Conservation (phyloP, 2,113 vertebrate genomes). For the Actenoides lindsayi region DNA sequence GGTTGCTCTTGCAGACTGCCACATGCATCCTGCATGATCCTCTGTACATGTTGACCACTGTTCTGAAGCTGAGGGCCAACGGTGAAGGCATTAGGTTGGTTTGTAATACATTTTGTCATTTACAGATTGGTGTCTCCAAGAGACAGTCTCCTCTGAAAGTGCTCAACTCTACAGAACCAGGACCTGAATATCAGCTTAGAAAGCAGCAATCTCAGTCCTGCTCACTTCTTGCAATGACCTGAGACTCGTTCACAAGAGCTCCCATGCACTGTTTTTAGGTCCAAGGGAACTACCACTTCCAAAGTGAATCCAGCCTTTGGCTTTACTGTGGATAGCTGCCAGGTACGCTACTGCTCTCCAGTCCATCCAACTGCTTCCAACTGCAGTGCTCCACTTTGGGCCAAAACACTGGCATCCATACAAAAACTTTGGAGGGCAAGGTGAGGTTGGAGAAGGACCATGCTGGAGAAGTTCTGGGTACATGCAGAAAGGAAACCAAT, state of each 20-base stretch:
- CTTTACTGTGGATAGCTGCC: neutral
- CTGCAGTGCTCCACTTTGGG: neutral
- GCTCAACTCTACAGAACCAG: neutral
- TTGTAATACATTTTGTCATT: neutral
- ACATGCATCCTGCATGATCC: neutral
- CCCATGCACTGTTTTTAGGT: neutral
- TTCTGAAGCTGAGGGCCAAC: neutral
- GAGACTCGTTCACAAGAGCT: neutral
- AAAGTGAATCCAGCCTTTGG: neutral
- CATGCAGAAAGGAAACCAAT: neutral
- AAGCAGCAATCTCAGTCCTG: neutral
- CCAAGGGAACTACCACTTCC: neutral
- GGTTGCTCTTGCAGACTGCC: neutral
- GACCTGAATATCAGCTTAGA: neutral
- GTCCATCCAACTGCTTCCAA: neutral
- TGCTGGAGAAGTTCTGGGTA: neutral
- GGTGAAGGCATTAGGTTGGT: neutral
- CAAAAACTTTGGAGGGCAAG: neutral
- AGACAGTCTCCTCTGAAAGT: neutral
- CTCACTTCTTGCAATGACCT: neutral
- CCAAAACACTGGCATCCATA: neutral
- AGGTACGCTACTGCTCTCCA: neutral
- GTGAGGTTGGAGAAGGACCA: neutral
- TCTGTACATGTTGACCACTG: neutral
- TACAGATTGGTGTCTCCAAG: neutral